These are phyloP conservation scores for Gephyroberyx darwinii DNA, from an alignment of 2,797 vertebrate genomes.

Conservation along the genomic window DNA sequence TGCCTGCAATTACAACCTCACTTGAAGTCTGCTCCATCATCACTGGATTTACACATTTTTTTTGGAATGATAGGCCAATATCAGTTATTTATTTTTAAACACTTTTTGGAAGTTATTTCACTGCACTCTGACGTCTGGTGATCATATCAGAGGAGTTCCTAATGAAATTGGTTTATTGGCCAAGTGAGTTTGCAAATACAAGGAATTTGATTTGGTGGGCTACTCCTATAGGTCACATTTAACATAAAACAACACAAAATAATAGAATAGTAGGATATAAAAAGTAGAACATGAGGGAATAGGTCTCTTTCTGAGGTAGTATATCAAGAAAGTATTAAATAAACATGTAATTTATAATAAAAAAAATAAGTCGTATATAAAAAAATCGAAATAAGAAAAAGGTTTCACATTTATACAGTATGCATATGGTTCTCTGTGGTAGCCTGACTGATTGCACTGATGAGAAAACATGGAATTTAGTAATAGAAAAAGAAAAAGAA, in stretches of 20 bases:
- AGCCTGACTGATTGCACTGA: no score
- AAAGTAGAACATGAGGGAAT: not conserved
- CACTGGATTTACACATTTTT: constrained; percentile 21
- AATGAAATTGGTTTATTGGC: not conserved
- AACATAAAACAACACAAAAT: not conserved
- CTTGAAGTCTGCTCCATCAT: constrained; percentile 10
- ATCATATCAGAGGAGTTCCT: not conserved
- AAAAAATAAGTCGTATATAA: no score
- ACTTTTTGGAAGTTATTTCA: constrained; percentile 7
- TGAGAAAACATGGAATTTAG: no score
- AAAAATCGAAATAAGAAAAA: no score
- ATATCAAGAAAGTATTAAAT: no score
- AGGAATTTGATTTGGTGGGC: not conserved
- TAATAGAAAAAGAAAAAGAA: no score
- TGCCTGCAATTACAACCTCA: constrained; percentile 35
- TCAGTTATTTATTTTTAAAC: constrained; percentile 14
- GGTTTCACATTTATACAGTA: no score
- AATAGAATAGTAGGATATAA: not conserved
- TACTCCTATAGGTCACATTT: not conserved
- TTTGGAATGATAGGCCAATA: constrained; percentile 9
- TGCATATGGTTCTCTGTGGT: no score
- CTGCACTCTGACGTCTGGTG: constrained; percentile 1
- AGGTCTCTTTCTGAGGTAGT: not conserved
- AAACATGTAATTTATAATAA: no score
- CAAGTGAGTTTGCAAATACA: not conserved